A percentile compares a stretch with the other conserved stretches of the same genome.
Evolutionary conservation across 2,113 vertebrate genomes (phyloP).

Genomic region (Rhinogobius similis): DNA sequence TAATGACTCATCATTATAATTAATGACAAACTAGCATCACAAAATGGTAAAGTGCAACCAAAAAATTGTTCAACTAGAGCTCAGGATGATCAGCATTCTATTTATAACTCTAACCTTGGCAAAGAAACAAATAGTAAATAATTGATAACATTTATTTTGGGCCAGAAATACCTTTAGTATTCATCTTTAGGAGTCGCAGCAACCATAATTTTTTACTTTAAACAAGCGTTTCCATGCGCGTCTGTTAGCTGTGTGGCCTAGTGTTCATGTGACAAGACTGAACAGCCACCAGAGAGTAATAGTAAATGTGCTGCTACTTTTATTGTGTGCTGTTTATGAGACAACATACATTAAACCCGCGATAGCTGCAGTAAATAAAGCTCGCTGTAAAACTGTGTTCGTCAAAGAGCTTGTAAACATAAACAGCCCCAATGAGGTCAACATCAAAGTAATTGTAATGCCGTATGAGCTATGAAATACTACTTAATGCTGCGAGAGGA

Average conservation of each 20-base stretch:
- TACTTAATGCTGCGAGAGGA: constrained; percentile 44
- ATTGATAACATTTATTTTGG: too few relatives aligned
- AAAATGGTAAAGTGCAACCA: too few relatives aligned
- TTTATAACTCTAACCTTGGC: too few relatives aligned
- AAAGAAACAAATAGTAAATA: too few relatives aligned
- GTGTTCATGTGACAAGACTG: constrained; percentile 61
- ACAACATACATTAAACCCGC: constrained; percentile 76
- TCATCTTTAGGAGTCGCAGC: background rate
- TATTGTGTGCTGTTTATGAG: constrained; percentile 76
- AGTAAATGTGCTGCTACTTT: constrained; percentile 72
- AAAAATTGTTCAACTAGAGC: too few relatives aligned
- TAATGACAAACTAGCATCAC: too few relatives aligned
- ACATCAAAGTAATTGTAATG: constrained; percentile 67
- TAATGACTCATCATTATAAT: too few relatives aligned
- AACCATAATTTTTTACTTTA: background rate
- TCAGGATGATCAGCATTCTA: too few relatives aligned
- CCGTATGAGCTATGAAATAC: constrained; percentile 63
- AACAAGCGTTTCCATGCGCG: constrained; percentile 34
- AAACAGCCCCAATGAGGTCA: constrained; percentile 72
- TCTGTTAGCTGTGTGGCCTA: constrained; percentile 36
- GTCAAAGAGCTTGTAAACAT: constrained; percentile 79
- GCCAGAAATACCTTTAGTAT: background rate
- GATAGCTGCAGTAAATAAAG: constrained; percentile 76
- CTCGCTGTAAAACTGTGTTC: constrained; percentile 69
- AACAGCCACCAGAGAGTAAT: constrained; percentile 70